phyloP scores from a whole-genome alignment of 2,113 vertebrate genomes.

The Neopipo cinnamomea region DNA sequence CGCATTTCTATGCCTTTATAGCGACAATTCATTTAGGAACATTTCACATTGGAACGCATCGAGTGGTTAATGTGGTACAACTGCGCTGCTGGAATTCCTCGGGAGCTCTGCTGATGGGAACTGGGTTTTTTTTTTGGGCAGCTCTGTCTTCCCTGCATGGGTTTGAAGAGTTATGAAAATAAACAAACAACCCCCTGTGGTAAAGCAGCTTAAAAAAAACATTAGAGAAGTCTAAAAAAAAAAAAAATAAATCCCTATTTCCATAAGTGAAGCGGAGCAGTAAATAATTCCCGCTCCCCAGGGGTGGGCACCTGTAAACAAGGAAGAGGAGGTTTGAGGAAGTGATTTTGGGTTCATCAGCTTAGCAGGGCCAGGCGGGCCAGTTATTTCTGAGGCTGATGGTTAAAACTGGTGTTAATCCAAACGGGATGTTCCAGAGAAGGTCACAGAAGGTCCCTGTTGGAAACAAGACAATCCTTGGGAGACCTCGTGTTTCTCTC shows the following conservation, averaged over 20 bases:
- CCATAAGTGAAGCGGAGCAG: background rate
- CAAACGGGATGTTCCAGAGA: background rate
- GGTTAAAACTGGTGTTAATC: background rate
- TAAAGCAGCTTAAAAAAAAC: background rate
- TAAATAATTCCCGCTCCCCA: background rate
- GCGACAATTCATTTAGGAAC: background rate
- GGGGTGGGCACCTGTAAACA: background rate
- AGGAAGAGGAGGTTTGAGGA: background rate
- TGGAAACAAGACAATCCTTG: background rate
- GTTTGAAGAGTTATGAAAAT: background rate
- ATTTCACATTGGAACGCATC: background rate
- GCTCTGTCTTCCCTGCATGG: background rate
- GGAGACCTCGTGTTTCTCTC: background rate
- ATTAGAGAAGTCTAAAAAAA: background rate
- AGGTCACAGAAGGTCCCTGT: background rate
- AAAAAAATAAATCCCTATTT: background rate
- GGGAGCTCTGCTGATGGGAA: background rate
- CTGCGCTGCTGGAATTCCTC: background rate
- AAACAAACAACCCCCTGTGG: background rate
- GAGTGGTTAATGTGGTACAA: rapidly evolving
- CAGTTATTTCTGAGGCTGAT: background rate
- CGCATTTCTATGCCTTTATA: background rate
- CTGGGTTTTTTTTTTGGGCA: background rate
- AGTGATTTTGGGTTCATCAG: background rate
- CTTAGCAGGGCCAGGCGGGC: background rate